Conservation (phyloP, 2,888 invertebrate species). For the Conchocele bisecta region DNA sequence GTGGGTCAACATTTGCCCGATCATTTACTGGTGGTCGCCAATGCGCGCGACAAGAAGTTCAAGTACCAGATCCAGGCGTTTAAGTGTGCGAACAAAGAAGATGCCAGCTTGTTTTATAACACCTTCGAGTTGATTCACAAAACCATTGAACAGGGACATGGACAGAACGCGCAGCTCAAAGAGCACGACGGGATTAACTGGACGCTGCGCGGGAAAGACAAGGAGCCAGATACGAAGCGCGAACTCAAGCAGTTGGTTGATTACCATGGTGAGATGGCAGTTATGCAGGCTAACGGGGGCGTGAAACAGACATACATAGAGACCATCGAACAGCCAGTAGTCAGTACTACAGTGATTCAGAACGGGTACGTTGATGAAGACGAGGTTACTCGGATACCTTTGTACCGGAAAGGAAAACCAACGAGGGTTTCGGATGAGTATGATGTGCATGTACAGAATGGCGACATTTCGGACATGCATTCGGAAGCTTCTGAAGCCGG, state of each 20-base stretch:
- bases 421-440: slow-evolving; percentile 16
- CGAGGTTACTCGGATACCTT: not conserved
- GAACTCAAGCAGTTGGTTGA: slow-evolving; percentile 59
- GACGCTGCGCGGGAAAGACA: slow-evolving; percentile 65
- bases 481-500: slow-evolving; percentile 59
- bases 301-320: slow-evolving; percentile 6
- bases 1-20: slow-evolving; percentile 62
- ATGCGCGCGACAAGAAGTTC: slow-evolving; percentile 31
- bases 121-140: slow-evolving; percentile 49
- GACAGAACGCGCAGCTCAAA: slow-evolving; percentile 50
- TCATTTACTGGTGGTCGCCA: slow-evolving; percentile 66
- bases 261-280: slow-evolving; percentile 42
- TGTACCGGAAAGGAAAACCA: slow-evolving; percentile 46
- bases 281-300: slow-evolving; percentile 12
- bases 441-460: not conserved
- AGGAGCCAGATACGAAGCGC: slow-evolving; percentile 52
- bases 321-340: slow-evolving; percentile 5
- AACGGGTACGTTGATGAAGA: slow-evolving; percentile 45
- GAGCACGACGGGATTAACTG: slow-evolving; percentile 70
- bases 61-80: slow-evolving; percentile 66
- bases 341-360: slow-evolving; percentile 32
- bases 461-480: slow-evolving; percentile 42
- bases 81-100: slow-evolving; percentile 58
- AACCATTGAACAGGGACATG: slow-evolving; percentile 22
- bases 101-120: slow-evolving; percentile 61